phyloP scores from a whole-genome alignment of 2,113 vertebrate species.

The Phylloscopus whistleri region DNA sequence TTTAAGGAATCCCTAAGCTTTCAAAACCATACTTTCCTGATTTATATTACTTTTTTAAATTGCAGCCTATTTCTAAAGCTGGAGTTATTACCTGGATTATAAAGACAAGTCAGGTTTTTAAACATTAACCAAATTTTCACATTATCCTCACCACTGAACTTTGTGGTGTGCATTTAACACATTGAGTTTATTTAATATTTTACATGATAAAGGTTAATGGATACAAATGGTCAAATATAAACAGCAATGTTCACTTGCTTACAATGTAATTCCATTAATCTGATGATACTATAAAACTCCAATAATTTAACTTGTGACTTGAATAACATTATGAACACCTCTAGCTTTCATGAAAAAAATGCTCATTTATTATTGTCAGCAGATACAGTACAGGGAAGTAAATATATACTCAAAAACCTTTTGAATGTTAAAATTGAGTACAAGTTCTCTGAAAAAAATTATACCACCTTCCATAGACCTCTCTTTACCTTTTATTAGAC shows the following conservation, averaged over 20 bases:
- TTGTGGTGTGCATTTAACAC: conserved; percentile 19
- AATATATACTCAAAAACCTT: not conserved
- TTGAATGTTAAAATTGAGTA: not conserved
- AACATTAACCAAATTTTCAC: conserved; percentile 41
- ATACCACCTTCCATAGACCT: not conserved
- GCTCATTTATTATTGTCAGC: not conserved
- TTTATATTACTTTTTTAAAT: not conserved
- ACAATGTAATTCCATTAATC: not conserved
- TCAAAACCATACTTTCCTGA: not conserved
- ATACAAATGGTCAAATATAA: not conserved
- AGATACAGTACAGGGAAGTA: not conserved
- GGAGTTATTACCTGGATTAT: not conserved
- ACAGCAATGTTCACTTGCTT: not conserved
- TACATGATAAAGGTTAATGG: not conserved
- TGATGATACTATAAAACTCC: not conserved
- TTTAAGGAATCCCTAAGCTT: not conserved
- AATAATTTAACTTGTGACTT: not conserved
- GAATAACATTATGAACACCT: not conserved
- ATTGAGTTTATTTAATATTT: conserved; percentile 1
- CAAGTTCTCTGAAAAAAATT: not conserved
- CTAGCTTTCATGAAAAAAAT: not conserved
- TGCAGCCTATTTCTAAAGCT: not conserved
- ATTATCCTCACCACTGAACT: not conserved
- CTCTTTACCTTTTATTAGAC: not conserved
- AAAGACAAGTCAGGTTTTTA: not conserved